A percentile compares a stretch with the other conserved stretches of the same genome.
Conservation (phyloP, 2,797 vertebrate genomes). For the Phrynocephalus guinanensis region DNA sequence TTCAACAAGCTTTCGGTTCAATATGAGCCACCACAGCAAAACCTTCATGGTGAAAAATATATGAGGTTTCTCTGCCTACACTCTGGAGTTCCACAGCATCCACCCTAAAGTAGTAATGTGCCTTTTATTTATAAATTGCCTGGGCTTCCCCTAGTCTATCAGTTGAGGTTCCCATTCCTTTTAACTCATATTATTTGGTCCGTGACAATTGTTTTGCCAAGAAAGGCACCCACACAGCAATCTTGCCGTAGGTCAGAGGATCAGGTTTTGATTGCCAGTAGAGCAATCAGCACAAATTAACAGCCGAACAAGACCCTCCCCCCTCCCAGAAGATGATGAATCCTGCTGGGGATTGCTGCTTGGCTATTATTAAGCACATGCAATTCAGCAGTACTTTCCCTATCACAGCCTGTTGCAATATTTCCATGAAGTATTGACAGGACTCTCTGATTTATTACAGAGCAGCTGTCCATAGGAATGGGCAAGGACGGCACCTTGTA, state of each 20-base stretch:
- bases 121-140: neutral
- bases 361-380: conserved; percentile 8
- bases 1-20: neutral
- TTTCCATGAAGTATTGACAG: neutral
- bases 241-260: neutral
- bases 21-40: no score
- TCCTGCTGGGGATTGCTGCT: neutral
- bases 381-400: conserved; percentile 21
- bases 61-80: neutral
- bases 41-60: neutral
- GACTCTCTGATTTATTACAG: conserved; percentile 20
- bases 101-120: neutral
- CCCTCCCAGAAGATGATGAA: neutral
- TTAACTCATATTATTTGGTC: neutral
- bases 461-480: conserved; percentile 4
- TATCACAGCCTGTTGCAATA: neutral
- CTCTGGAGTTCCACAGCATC: neutral
- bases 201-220: neutral
- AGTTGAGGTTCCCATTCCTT: neutral
- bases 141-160: neutral
- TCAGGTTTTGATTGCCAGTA: conserved; percentile 11
- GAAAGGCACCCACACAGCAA: neutral
- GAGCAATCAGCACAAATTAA: conserved; percentile 10
- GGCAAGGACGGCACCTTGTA: neutral
- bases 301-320: conserved; percentile 1